Evolutionary conservation across 37 sponge, comb jelly and placozoan genomes (phyloP).

Genomic region (Diacarnus erythraeanus): DNA sequence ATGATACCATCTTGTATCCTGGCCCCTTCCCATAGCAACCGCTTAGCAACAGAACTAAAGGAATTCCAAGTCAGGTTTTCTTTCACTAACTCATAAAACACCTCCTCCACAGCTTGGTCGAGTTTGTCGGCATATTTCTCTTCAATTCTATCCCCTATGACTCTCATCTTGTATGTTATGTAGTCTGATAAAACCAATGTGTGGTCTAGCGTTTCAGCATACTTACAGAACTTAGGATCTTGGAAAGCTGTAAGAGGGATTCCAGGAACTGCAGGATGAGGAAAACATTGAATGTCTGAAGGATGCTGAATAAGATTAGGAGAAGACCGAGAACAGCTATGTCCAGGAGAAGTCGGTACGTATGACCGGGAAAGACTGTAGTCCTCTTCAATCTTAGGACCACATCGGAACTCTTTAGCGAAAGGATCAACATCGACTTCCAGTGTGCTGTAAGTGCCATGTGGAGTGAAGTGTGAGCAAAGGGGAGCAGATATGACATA

Average conservation of each 20-base stretch:
- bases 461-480: conserved; percentile 4
- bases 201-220: neutral
- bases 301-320: neutral
- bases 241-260: neutral
- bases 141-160: conserved; percentile 34
- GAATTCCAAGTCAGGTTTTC: neutral
- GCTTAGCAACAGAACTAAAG: conserved; percentile 5
- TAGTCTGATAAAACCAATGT: neutral
- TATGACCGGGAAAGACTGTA: neutral
- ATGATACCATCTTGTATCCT: conserved; percentile 29
- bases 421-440: conserved; percentile 15
- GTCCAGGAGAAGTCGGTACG: neutral
- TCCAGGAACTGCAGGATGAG: neutral
- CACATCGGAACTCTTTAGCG: neutral
- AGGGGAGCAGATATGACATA: neutral
- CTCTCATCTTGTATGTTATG: conserved; percentile 18
- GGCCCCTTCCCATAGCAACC: conserved; percentile 8
- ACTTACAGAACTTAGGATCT: conserved; percentile 10
- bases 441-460: conserved; percentile 3
- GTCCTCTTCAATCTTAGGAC: neutral
- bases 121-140: conserved; percentile 10
- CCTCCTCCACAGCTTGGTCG: conserved; percentile 30
- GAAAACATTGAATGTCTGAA: neutral
- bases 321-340: neutral
- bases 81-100: conserved; percentile 15